Evolutionary conservation across 2,888 invertebrate genomes (phyloP).

Genomic region (Leptogaster cylindrica): DNA sequence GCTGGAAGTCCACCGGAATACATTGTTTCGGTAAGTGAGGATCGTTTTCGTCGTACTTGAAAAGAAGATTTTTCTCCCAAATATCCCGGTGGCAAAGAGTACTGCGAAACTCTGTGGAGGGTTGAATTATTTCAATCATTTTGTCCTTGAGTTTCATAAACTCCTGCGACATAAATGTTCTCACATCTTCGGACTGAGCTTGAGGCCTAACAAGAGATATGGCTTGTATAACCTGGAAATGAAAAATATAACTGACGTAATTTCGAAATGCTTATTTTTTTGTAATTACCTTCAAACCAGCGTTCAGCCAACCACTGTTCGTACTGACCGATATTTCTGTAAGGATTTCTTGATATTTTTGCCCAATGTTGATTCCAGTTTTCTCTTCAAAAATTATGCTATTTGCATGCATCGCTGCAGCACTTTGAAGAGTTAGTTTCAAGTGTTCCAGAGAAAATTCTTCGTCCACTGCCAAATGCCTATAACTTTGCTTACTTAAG

Average conservation of each 20-base stretch:
- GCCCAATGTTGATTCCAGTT: slow-evolving; percentile 43
- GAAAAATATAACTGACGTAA: not conserved
- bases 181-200: slow-evolving; percentile 51
- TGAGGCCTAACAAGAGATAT: slow-evolving; percentile 43
- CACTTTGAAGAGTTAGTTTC: slow-evolving; percentile 51
- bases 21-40: slow-evolving; percentile 56
- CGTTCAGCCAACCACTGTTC: slow-evolving; percentile 27
- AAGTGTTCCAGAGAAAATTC: slow-evolving; percentile 48
- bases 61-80: slow-evolving; percentile 60
- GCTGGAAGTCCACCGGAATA: slow-evolving; percentile 66
- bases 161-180: slow-evolving; percentile 51
- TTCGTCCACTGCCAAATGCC: slow-evolving; percentile 9
- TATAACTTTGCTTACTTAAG: slow-evolving; percentile 21
- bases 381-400: slow-evolving; percentile 55
- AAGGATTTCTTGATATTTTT: slow-evolving; percentile 23
- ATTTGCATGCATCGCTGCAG: slow-evolving; percentile 58
- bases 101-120: slow-evolving; percentile 58
- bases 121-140: slow-evolving; percentile 51
- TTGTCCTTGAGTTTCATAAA: slow-evolving; percentile 51
- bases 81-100: slow-evolving; percentile 62
- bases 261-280: not conserved
- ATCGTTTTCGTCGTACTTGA: slow-evolving; percentile 52
- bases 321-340: not conserved
- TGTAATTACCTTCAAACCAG: slow-evolving; percentile 32
- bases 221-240: not conserved